These are phyloP conservation scores for Atta texana DNA, from an alignment of 1,140 invertebrate genomes.

Conservation along the genomic window DNA sequence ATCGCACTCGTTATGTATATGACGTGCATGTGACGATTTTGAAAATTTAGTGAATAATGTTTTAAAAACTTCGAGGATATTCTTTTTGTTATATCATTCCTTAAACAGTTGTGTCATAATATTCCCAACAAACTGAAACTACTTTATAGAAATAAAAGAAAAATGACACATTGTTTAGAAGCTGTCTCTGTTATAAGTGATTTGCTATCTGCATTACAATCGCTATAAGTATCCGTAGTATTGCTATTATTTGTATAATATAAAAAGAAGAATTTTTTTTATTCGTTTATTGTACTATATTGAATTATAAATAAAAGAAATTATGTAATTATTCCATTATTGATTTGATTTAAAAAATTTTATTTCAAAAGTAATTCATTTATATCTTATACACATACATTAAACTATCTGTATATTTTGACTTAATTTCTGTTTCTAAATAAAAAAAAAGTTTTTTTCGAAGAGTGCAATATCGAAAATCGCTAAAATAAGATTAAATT, in stretches of 20 bases:
- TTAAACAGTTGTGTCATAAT: background rate
- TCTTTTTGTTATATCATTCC: background rate
- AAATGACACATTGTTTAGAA: background rate
- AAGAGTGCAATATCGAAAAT: background rate
- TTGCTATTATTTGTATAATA: background rate
- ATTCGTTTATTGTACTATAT: background rate
- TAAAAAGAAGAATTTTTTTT: background rate
- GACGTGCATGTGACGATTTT: conserved; percentile 44
- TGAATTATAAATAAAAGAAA: background rate
- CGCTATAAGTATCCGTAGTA: background rate
- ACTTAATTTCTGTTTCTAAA: conserved; percentile 1
- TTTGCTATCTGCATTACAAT: background rate
- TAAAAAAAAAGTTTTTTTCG: background rate
- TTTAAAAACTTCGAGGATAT: conserved; percentile 1
- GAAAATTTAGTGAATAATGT: background rate
- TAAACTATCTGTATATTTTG: background rate
- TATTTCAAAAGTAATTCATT: background rate
- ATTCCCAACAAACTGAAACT: conserved; percentile 1
- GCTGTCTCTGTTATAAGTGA: background rate
- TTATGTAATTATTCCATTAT: background rate
- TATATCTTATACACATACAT: background rate
- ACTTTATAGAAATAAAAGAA: background rate
- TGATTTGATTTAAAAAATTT: background rate
- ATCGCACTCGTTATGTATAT: conserved; percentile 36
- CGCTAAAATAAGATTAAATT: conserved; percentile 1